Evolutionary conservation across 1,140 invertebrate genomes (phyloP).

Genomic region (Drosophila asahinai): DNA sequence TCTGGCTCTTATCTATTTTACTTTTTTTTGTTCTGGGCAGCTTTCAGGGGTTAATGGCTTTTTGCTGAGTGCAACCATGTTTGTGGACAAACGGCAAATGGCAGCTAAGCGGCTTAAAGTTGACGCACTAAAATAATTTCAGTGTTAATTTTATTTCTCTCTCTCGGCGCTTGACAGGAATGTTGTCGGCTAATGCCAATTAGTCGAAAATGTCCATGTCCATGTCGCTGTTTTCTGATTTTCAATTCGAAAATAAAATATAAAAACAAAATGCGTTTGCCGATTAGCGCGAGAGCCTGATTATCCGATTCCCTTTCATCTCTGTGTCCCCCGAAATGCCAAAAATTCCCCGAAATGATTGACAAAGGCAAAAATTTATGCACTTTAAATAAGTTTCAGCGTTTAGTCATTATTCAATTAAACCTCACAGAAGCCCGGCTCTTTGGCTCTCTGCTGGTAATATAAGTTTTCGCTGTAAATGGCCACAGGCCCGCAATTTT

Average conservation of each 20-base stretch:
- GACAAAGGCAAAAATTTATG: slow-evolving; percentile 51
- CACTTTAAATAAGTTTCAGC: slow-evolving; percentile 66
- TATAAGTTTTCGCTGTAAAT: slow-evolving; percentile 45
- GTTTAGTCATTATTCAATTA: slow-evolving; percentile 70
- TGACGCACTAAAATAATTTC: slow-evolving; percentile 74
- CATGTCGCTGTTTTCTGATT: slow-evolving; percentile 9
- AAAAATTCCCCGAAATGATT: slow-evolving; percentile 13
- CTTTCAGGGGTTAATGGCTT: slow-evolving; percentile 35
- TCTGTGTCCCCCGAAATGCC: slow-evolving; percentile 7
- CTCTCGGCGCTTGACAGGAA: slow-evolving; percentile 23
- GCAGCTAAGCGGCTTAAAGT: slow-evolving; percentile 73
- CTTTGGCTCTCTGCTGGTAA: slow-evolving; percentile 41
- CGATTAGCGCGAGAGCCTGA: slow-evolving; percentile 56
- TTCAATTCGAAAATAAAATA: slow-evolving; percentile 1
- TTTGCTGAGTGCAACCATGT: slow-evolving; percentile 46
- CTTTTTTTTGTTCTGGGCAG: not conserved
- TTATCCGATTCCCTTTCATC: slow-evolving; percentile 72
- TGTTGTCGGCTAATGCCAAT: slow-evolving; percentile 70
- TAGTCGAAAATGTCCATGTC: slow-evolving; percentile 48
- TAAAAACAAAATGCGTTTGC: not conserved
- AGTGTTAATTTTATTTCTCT: slow-evolving; percentile 71
- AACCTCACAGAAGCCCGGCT: slow-evolving; percentile 30
- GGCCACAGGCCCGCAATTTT: slow-evolving; percentile 50
- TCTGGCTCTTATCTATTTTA: not conserved
- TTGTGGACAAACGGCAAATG: slow-evolving; percentile 43